phyloP scores from a whole-genome alignment of 2,797 vertebrate species.

The Crenichthys baileyi region DNA sequence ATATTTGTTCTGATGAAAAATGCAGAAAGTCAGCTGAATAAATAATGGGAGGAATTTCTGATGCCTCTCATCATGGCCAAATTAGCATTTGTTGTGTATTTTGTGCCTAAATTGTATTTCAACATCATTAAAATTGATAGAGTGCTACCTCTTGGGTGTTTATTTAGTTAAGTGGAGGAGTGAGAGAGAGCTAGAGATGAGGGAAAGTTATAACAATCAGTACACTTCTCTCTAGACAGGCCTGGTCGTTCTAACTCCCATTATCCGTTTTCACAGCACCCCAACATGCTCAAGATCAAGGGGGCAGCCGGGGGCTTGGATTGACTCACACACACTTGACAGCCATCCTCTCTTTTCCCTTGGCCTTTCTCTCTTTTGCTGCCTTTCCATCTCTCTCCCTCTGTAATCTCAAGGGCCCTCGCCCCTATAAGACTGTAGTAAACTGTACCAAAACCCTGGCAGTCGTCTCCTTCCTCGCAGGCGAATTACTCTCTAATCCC shows the following conservation, averaged over 20 bases:
- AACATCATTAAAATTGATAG: constrained; percentile 87
- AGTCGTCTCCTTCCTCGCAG: constrained; percentile 81
- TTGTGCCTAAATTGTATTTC: constrained; percentile 84
- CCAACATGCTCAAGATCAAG: constrained; percentile 87
- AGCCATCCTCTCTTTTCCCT: constrained; percentile 76
- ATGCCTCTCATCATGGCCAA: constrained; percentile 80
- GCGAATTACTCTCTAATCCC: constrained; percentile 86
- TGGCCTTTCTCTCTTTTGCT: constrained; percentile 74
- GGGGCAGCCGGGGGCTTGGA: constrained; percentile 81
- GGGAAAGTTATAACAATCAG: constrained; percentile 85
- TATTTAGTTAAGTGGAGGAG: constrained; percentile 81
- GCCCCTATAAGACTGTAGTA: constrained; percentile 84
- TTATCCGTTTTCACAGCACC: constrained; percentile 84
- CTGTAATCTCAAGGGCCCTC: constrained; percentile 83
- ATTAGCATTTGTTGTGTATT: constrained; percentile 86
- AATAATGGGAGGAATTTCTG: constrained; percentile 84
- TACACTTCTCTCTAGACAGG: constrained; percentile 77
- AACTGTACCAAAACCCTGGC: constrained; percentile 84
- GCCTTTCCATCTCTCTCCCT: constrained; percentile 72
- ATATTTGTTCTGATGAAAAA: constrained; percentile 88
- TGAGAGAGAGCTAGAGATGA: constrained; percentile 81
- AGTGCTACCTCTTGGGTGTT: constrained; percentile 82
- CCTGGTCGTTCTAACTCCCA: constrained; percentile 76
- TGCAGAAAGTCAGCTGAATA: constrained; percentile 84
- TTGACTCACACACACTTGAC: constrained; percentile 77